phyloP scores from a whole-genome alignment of 1,140 invertebrate species.

The Hypsibius dujardini region DNA sequence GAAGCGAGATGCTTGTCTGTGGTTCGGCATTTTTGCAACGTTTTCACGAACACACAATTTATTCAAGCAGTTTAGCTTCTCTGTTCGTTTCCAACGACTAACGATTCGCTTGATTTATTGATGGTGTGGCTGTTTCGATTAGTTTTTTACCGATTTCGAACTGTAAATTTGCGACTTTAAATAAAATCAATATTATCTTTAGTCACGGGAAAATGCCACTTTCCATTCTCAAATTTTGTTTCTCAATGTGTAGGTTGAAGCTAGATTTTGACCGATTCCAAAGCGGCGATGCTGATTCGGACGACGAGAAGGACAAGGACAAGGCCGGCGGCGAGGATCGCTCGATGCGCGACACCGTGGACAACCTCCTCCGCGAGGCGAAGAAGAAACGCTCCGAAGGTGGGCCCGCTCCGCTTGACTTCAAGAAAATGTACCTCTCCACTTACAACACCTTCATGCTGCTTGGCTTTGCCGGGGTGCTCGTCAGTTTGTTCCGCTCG shows the following conservation, averaged over 20 bases:
- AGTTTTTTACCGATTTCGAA: neutral
- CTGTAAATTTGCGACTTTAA: neutral
- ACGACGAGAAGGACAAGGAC: neutral
- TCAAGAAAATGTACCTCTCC: constrained; percentile 12
- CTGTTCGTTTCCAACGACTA: neutral
- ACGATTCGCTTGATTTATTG: neutral
- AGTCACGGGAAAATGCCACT: neutral
- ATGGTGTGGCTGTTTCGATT: neutral
- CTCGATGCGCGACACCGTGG: neutral
- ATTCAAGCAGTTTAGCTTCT: neutral
- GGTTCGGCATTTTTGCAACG: too few relatives aligned
- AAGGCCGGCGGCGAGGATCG: neutral
- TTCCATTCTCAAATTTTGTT: too few relatives aligned
- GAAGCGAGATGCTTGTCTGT: too few relatives aligned
- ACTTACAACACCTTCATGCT: constrained; percentile 15
- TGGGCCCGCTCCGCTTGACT: neutral
- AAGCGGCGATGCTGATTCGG: neutral
- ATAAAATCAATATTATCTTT: neutral
- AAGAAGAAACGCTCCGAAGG: neutral
- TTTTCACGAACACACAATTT: too few relatives aligned
- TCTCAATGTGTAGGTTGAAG: neutral
- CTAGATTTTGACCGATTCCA: constrained; percentile 10
- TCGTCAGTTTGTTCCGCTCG: neutral
- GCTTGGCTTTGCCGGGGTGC: neutral
- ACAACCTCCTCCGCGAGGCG: neutral